Percentiles rank a stretch among this genome's conserved stretches.
Evolutionary conservation across 2,113 vertebrate species (phyloP).

Genomic region (Poeciliopsis prolifica): DNA sequence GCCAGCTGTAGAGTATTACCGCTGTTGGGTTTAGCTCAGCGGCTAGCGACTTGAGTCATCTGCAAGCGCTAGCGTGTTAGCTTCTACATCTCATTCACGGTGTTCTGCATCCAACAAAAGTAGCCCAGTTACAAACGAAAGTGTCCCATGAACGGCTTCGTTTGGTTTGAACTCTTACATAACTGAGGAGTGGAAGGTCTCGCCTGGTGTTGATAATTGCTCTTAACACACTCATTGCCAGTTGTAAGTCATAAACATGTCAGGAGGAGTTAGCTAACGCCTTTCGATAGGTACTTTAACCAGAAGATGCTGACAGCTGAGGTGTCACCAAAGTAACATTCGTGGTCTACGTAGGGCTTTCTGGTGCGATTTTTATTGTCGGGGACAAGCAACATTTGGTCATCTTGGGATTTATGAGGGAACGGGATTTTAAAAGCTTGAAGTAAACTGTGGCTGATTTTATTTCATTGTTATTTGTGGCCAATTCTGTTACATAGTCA

Average conservation of each 20-base stretch:
- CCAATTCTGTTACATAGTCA: slow-evolving; percentile 27
- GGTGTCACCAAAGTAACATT: background rate
- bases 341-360: too few species aligned
- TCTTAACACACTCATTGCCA: slow-evolving; percentile 7
- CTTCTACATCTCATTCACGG: slow-evolving; percentile 22
- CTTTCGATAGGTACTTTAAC: background rate
- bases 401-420: background rate
- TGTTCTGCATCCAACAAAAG: slow-evolving; percentile 4
- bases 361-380: background rate
- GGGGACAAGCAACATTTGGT: rapidly evolving
- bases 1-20: slow-evolving; percentile 9
- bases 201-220: background rate
- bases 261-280: slow-evolving; percentile 37
- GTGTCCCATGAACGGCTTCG: background rate
- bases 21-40: slow-evolving; percentile 33
- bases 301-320: slow-evolving; percentile 10
- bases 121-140: background rate
- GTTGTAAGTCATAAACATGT: slow-evolving; percentile 42
- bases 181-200: background rate
- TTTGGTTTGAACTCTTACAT: background rate
- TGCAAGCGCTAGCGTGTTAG: slow-evolving; percentile 58
- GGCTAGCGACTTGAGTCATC: slow-evolving; percentile 50
- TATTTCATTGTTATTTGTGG: slow-evolving; percentile 8
- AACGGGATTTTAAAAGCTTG: too few species aligned
- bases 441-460: too few species aligned